These are phyloP conservation scores for Nasonia longicornis DNA, from an alignment of 1,140 invertebrate species.

Conservation along the genomic window DNA sequence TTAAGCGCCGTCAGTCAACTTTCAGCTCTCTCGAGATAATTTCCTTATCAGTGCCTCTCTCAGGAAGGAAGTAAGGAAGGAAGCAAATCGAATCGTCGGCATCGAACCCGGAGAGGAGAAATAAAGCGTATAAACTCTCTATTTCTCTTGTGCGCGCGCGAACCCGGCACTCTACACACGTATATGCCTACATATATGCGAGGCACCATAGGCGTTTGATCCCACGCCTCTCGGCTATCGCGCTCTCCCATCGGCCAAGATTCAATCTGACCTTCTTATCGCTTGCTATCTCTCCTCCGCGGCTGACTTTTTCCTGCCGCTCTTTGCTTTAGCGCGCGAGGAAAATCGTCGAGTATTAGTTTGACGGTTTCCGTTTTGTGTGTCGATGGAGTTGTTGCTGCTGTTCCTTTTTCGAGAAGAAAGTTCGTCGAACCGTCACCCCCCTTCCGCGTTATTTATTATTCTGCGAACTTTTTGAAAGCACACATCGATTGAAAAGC, in stretches of 20 bases:
- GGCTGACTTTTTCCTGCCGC: slow-evolving; percentile 18
- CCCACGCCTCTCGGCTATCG: slow-evolving; percentile 61
- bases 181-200: not conserved
- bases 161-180: not conserved
- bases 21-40: slow-evolving; percentile 43
- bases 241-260: slow-evolving; percentile 55
- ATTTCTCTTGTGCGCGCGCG: slow-evolving; percentile 4
- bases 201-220: slow-evolving; percentile 28
- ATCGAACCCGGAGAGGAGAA: not conserved
- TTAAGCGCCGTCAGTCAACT: slow-evolving; percentile 41
- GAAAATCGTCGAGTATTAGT: not conserved
- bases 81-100: slow-evolving; percentile 15
- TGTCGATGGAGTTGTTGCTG: no score
- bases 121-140: slow-evolving; percentile 13
- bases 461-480: no score
- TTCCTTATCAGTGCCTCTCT: slow-evolving; percentile 37
- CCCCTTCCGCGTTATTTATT: no score
- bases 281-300: slow-evolving; percentile 19
- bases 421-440: no score
- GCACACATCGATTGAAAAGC: no score
- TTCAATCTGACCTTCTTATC: slow-evolving; percentile 52
- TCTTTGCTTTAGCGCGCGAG: not conserved
- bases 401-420: no score
- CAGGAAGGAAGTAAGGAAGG: slow-evolving; percentile 20
- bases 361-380: not conserved